Evolutionary conservation across 2,888 invertebrate species (phyloP), one percentile per base, ranked within the genome.

Genomic region (Tetranychus truncatus): DNA sequence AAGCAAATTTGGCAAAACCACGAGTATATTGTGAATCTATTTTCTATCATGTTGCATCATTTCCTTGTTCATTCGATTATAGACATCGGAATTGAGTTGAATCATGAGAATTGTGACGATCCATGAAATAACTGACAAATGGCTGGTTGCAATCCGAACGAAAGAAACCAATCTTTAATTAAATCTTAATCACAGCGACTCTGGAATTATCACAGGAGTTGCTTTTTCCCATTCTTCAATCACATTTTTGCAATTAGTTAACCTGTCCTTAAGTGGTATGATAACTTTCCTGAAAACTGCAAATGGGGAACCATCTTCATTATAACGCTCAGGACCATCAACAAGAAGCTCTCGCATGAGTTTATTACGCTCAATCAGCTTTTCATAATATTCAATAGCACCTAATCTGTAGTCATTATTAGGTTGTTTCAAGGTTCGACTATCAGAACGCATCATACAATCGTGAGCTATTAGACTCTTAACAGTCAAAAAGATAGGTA

Each of bases 341-440:
- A n/a, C 67, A 6, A 74, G n/a, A 5, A 74, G 24, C 45, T 67
- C 74, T 45, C 15, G 67, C 34, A 74, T 11, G 1, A 67, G 44
- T 21, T 45, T n/a, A 71, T 74, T 74, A 11, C 74, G 66, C n/a
- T 74, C 34, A 74, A 74, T 74, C 21, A 74, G 34, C 45, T 74
- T 74, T 6, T 46, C 11, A 71, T 74, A 74, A 46, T 69, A 74
- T 71, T 74, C 74, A 4, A 11, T 15, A 11, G 67, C 74, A 11
- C 74, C 74, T 3, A 9, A 4, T 20, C 8, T 5, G 15, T 67
- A 45, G 34, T 66, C 18, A 45, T 69, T 24, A 18, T 67, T 71
- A 9, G 74, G 24, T 67, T 46, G n/a, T 20, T 45, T 15, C 20
- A 74, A 45, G 8, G 67, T n/a, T 8, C 24, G 6, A 15, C 1